Conservation (phyloP, 23 tunicate genomes). For the Ascidia mentula region DNA sequence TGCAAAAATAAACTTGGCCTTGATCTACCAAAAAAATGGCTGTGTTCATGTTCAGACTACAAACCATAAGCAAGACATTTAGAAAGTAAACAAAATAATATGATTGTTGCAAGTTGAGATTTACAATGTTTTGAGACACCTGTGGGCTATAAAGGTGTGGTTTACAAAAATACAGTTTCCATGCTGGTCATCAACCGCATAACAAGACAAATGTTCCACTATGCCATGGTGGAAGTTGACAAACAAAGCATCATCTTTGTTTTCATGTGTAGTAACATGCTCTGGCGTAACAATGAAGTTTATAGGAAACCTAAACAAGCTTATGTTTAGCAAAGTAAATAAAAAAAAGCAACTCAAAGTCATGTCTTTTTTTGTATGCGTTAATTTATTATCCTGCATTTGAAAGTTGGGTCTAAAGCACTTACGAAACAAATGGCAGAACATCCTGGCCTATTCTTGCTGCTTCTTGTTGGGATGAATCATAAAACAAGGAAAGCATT, state of each 20-base stretch:
- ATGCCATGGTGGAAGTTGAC: constrained; percentile 85
- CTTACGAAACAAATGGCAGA: neutral
- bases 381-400: neutral
- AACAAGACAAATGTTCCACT: constrained; percentile 69
- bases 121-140: constrained; percentile 30
- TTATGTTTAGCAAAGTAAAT: neutral
- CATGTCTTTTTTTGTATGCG: neutral
- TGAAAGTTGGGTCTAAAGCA: neutral
- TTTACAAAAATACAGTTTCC: constrained; percentile 41
- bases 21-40: constrained; percentile 40
- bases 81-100: neutral
- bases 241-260: constrained; percentile 32
- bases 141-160: constrained; percentile 83
- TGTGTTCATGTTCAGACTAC: neutral
- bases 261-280: constrained; percentile 10
- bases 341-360: neutral
- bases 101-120: neutral
- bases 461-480: neutral
- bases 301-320: constrained; percentile 55
- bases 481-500: constrained; percentile 43
- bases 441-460: neutral
- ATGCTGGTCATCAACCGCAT: constrained; percentile 1
- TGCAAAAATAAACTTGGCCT: constrained; percentile 79
- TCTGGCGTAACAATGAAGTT: constrained; percentile 44
- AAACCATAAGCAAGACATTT: neutral